A percentile compares a stretch with the other conserved stretches of the same genome.
Conservation (phyloP, 2,888 invertebrate species). For the Hololepta plana region DNA sequence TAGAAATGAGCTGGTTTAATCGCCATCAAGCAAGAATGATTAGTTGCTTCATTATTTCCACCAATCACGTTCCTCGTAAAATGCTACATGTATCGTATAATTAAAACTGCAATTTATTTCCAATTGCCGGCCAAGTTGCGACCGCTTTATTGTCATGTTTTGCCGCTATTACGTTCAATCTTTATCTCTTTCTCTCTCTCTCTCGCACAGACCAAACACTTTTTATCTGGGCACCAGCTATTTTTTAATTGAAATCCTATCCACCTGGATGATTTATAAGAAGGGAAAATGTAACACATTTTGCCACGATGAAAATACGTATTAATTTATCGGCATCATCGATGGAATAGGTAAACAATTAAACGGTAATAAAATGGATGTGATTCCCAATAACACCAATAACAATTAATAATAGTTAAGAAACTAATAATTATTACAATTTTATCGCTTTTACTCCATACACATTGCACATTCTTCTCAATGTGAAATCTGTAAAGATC, state of each 20-base stretch:
- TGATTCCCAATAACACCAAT: background rate
- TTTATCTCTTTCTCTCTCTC: constrained; percentile 18
- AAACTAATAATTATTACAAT: no score
- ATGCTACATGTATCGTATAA: constrained; percentile 23
- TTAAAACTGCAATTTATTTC: constrained; percentile 25
- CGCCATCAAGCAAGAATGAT: constrained; percentile 24
- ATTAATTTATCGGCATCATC: no score
- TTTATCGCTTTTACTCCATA: no score
- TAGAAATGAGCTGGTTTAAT: constrained; percentile 27
- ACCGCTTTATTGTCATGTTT: constrained; percentile 19
- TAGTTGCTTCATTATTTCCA: constrained; percentile 27
- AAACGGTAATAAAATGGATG: background rate
- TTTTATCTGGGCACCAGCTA: no score
- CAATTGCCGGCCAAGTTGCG: constrained; percentile 10
- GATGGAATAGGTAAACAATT: no score
- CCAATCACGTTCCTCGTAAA: constrained; percentile 23
- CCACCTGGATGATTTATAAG: constrained; percentile 8
- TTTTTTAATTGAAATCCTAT: constrained; percentile 19
- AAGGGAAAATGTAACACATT: background rate
- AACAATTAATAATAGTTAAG: background rate
- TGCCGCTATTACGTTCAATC: constrained; percentile 16
- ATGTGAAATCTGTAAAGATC: no score
- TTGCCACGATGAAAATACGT: background rate
- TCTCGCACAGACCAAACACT: no score
- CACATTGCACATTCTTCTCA: no score